Evolutionary conservation across 2,797 vertebrate species (phyloP).

Genomic region (Cichlasoma orientale): DNA sequence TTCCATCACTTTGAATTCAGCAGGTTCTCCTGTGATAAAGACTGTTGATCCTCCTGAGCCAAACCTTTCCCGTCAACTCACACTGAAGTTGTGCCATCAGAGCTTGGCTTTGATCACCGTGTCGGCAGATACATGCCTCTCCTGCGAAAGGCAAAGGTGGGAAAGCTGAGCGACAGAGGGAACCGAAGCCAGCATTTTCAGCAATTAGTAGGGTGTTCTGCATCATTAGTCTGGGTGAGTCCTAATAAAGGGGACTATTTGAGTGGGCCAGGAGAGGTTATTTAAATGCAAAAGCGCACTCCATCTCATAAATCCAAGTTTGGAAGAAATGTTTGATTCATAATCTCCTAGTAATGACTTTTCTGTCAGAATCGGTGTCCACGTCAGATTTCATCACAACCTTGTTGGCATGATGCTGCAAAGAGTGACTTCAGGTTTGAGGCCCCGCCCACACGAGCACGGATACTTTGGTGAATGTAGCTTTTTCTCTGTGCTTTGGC

Average conservation of each 20-base stretch:
- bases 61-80: slow-evolving; percentile 38
- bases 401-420: slow-evolving; percentile 62
- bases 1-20: slow-evolving; percentile 46
- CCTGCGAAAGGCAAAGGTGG: slow-evolving; percentile 16
- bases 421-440: slow-evolving; percentile 29
- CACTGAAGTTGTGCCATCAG: slow-evolving; percentile 41
- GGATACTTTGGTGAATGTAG: not conserved
- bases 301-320: slow-evolving; percentile 58
- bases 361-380: slow-evolving; percentile 67
- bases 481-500: not conserved
- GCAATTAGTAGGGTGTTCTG: slow-evolving; percentile 65
- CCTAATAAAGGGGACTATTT: slow-evolving; percentile 52
- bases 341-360: slow-evolving; percentile 65
- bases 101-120: slow-evolving; percentile 58
- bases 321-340: slow-evolving; percentile 68
- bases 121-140: slow-evolving; percentile 43
- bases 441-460: not conserved
- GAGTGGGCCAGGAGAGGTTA: slow-evolving; percentile 48
- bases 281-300: slow-evolving; percentile 74
- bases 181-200: slow-evolving; percentile 41
- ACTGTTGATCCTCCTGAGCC: slow-evolving; percentile 50
- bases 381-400: slow-evolving; percentile 68
- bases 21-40: slow-evolving; percentile 40
- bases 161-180: slow-evolving; percentile 11
- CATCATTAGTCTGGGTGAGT: slow-evolving; percentile 61